These are phyloP conservation scores for Rhyacophila brunnea DNA, from an alignment of 1,140 invertebrate species.

Conservation along the genomic window DNA sequence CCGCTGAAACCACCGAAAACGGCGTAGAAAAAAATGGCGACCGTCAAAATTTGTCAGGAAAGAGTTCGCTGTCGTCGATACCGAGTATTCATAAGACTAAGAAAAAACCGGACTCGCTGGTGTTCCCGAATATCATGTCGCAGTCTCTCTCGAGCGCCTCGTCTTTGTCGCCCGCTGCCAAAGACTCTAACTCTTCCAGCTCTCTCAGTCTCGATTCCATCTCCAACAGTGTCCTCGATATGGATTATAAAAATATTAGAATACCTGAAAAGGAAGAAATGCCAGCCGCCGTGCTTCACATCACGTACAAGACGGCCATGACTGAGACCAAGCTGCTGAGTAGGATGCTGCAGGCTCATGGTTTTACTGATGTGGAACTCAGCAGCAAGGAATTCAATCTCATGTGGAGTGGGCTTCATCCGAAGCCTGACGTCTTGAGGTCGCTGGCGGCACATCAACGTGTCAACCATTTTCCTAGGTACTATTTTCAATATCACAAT, in stretches of 20 bases:
- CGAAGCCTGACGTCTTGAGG: conserved; percentile 83
- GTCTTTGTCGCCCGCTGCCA: not conserved
- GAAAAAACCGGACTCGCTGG: not conserved
- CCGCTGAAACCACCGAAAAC: not conserved
- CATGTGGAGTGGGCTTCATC: conserved; percentile 87
- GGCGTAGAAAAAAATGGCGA: conserved; percentile 7
- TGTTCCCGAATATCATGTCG: not conserved
- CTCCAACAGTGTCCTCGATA: conserved; percentile 7
- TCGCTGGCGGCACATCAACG: conserved; percentile 81
- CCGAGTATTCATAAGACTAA: conserved; percentile 20
- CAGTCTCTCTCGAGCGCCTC: conserved; percentile 1
- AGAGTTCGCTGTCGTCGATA: conserved; percentile 2
- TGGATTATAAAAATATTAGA: conserved; percentile 36
- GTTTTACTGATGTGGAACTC: conserved; percentile 63
- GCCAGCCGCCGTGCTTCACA: conserved; percentile 71
- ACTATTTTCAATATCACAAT: conserved; percentile 32
- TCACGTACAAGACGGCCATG: conserved; percentile 78
- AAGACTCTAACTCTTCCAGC: conserved; percentile 2
- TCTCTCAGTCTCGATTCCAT: conserved; percentile 14
- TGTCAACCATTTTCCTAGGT: conserved; percentile 94
- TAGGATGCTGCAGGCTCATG: conserved; percentile 72
- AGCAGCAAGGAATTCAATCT: conserved; percentile 79
- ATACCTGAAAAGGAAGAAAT: conserved; percentile 52
- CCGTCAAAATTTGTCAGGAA: conserved; percentile 10
- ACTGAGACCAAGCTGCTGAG: conserved; percentile 76